A percentile compares a stretch with the other conserved stretches of the same genome.
Evolutionary conservation across 1,140 invertebrate species (phyloP).

Genomic region (Brachionus sp.): DNA sequence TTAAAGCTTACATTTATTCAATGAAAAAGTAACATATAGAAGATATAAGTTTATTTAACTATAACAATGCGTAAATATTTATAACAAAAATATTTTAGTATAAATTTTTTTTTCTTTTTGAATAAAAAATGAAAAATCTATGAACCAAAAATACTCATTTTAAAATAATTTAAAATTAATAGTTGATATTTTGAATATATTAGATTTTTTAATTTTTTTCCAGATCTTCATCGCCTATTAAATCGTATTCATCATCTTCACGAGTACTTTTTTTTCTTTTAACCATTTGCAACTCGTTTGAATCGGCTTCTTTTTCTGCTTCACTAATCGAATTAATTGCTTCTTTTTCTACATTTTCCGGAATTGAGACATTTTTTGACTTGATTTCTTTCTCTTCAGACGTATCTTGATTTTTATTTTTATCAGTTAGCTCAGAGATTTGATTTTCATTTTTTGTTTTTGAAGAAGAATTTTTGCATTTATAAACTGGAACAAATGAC

Average conservation of each 20-base stretch:
- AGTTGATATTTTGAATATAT: background rate
- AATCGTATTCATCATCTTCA: slow-evolving; percentile 18
- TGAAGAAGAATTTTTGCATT: background rate
- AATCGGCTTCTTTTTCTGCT: background rate
- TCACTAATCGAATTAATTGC: background rate
- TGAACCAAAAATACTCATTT: background rate
- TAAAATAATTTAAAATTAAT: background rate
- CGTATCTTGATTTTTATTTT: background rate
- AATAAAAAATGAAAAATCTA: background rate
- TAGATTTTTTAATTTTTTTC: slow-evolving; percentile 13
- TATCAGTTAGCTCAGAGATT: background rate
- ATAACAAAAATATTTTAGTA: background rate
- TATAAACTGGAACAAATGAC: slow-evolving; percentile 95
- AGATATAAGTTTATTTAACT: slow-evolving; percentile 4
- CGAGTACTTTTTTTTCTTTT: background rate
- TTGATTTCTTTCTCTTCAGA: background rate
- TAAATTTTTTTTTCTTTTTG: background rate
- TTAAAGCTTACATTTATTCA: background rate
- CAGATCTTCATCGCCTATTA: background rate
- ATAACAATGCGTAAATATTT: background rate
- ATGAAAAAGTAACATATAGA: background rate
- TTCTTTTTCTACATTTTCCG: background rate
- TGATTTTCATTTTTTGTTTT: background rate
- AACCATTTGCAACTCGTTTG: background rate
- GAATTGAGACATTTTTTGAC: background rate